A percentile compares a stretch with the other conserved stretches of the same genome.
Conservation (phyloP, 2,113 vertebrate genomes). For the Scolopax mira region DNA sequence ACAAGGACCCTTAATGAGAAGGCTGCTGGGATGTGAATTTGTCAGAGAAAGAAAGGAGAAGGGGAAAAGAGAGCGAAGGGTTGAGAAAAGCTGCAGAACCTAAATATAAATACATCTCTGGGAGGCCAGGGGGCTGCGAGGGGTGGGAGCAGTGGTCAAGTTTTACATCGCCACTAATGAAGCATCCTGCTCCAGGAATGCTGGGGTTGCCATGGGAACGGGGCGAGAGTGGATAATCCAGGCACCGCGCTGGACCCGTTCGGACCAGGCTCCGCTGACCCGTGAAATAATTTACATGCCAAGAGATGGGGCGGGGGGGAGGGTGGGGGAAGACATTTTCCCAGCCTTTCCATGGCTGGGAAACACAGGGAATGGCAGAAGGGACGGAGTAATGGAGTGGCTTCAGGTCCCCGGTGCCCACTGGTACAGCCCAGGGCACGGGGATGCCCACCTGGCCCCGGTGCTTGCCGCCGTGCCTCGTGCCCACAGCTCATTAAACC, state of each 20-base stretch:
- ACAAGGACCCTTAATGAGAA: background rate
- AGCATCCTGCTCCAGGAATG: background rate
- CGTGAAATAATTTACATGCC: background rate
- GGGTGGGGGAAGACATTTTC: too few species aligned
- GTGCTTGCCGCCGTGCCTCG: accelerated
- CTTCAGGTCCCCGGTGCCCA: accelerated
- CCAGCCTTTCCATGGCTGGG: background rate
- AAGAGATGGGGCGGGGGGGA: background rate
- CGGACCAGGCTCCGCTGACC: background rate
- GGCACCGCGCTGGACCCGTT: accelerated
- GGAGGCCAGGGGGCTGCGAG: background rate
- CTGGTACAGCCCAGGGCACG: background rate
- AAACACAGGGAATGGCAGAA: accelerated
- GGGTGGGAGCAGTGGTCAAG: background rate
- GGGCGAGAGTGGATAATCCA: background rate
- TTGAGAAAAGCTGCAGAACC: background rate
- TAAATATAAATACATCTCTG: background rate
- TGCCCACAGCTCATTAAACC: background rate
- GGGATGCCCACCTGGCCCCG: background rate
- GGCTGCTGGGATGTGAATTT: background rate
- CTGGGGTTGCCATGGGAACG: slow-evolving; percentile 41
- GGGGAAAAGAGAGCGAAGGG: accelerated
- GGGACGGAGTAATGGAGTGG: background rate
- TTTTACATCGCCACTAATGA: background rate
- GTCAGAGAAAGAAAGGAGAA: background rate